These are phyloP conservation scores for Phoenicopterus ruber DNA, from an alignment of 2,113 vertebrate genomes.

Conservation along the genomic window DNA sequence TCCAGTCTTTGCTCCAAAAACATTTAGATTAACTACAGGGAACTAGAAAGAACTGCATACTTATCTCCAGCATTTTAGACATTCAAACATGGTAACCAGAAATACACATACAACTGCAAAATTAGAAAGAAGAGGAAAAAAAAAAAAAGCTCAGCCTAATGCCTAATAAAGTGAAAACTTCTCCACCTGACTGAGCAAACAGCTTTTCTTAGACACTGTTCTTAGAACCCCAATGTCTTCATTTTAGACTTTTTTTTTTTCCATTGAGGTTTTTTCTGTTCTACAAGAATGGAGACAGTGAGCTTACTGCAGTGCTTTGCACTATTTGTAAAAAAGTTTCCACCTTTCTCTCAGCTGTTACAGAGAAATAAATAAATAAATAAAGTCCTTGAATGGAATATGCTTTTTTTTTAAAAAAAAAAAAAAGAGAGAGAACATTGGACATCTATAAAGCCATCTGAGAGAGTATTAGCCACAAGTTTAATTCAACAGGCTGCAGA, in stretches of 20 bases:
- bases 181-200: not conserved
- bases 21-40: not conserved
- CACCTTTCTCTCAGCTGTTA: not conserved
- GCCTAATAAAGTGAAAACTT: not conserved
- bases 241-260: not conserved
- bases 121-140: not conserved
- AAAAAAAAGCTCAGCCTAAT: not conserved
- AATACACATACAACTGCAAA: not conserved
- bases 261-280: not conserved
- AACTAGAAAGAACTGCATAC: not conserved
- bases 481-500: not conserved
- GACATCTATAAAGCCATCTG: not conserved
- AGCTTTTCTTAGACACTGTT: not conserved
- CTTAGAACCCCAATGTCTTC: not conserved
- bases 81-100: not conserved
- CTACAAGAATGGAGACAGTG: not conserved
- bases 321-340: not conserved
- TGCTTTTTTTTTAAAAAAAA: not conserved
- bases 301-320: not conserved
- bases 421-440: not conserved
- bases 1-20: not conserved
- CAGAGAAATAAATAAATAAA: not conserved
- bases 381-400: not conserved
- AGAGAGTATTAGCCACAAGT: not conserved
- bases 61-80: not conserved